Conservation (phyloP, 2,888 invertebrate genomes). For the Macrophya annulata region DNA sequence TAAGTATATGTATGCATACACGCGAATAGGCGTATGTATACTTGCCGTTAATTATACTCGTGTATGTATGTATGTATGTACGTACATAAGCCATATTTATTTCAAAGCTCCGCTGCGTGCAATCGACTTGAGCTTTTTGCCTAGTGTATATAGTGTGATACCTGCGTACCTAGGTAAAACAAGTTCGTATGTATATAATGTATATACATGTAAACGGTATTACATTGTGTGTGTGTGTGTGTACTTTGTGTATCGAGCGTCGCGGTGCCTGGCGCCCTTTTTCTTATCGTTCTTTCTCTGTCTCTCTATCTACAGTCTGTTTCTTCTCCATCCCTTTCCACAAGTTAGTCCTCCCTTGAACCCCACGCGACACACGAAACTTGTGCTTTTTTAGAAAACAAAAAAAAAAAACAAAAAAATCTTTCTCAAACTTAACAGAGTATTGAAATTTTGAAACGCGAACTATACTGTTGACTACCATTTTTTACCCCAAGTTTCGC, state of each 20-base stretch:
- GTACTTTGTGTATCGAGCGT: slow-evolving; percentile 40
- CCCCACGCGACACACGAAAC: neutral
- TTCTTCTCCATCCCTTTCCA: neutral
- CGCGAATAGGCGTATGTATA: neutral
- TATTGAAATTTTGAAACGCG: neutral
- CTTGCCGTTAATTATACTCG: neutral
- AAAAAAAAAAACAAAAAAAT: neutral
- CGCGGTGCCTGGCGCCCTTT: slow-evolving; percentile 50
- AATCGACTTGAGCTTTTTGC: slow-evolving; percentile 25
- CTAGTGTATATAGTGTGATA: neutral
- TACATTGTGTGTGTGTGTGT: neutral
- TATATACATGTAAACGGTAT: neutral
- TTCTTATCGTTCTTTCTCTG: slow-evolving; percentile 6
- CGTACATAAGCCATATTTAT: neutral
- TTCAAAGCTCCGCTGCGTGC: slow-evolving; percentile 4
- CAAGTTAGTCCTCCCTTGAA: neutral
- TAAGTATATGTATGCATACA: neutral
- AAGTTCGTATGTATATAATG: neutral
- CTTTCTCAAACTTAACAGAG: neutral
- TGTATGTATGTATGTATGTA: neutral
- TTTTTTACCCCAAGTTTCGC: neutral
- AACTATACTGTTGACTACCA: neutral
- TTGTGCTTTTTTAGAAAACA: neutral
- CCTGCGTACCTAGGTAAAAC: slow-evolving; percentile 13
- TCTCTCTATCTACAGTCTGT: neutral